Evolutionary conservation across 2,888 invertebrate species (phyloP).

Genomic region (Dryobota labecula): DNA sequence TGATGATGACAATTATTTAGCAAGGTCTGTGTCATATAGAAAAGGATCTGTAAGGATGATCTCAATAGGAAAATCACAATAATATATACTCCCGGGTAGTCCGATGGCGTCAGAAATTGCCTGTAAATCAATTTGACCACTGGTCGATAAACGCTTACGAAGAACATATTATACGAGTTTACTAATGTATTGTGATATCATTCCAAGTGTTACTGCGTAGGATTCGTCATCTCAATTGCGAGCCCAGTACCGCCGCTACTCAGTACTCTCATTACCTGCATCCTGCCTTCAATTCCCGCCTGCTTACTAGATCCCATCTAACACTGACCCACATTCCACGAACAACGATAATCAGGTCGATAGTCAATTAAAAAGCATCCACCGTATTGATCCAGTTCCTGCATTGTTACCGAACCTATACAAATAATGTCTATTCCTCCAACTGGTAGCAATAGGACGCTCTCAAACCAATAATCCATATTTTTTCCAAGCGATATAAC

Average conservation of each 20-base stretch:
- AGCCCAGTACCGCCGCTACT: slow-evolving; percentile 61
- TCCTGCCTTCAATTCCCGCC: slow-evolving; percentile 79
- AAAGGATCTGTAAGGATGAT: not conserved
- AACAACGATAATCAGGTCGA: slow-evolving; percentile 80
- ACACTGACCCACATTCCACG: slow-evolving; percentile 85
- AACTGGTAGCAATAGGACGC: slow-evolving; percentile 65
- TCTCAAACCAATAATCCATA: slow-evolving; percentile 82
- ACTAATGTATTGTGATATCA: slow-evolving; percentile 48
- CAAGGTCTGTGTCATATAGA: not conserved
- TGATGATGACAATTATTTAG: not conserved
- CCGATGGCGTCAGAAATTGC: slow-evolving; percentile 3
- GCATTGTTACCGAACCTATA: slow-evolving; percentile 63
- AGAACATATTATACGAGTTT: slow-evolving; percentile 38
- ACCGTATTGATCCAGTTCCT: slow-evolving; percentile 71
- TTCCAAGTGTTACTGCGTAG: slow-evolving; percentile 57
- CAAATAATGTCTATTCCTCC: slow-evolving; percentile 55
- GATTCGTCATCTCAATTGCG: slow-evolving; percentile 67
- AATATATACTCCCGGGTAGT: not conserved
- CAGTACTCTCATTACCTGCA: slow-evolving; percentile 78
- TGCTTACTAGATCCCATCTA: slow-evolving; percentile 72
- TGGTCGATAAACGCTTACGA: slow-evolving; percentile 35
- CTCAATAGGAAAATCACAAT: not conserved
- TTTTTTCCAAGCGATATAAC: slow-evolving; percentile 86
- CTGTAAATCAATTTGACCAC: slow-evolving; percentile 17
- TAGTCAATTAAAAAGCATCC: slow-evolving; percentile 79